Percentiles rank a stretch among this genome's conserved stretches.
Conservation (phyloP, 92 coral and sea anemone genomes). For the Galaxea fascicularis region DNA sequence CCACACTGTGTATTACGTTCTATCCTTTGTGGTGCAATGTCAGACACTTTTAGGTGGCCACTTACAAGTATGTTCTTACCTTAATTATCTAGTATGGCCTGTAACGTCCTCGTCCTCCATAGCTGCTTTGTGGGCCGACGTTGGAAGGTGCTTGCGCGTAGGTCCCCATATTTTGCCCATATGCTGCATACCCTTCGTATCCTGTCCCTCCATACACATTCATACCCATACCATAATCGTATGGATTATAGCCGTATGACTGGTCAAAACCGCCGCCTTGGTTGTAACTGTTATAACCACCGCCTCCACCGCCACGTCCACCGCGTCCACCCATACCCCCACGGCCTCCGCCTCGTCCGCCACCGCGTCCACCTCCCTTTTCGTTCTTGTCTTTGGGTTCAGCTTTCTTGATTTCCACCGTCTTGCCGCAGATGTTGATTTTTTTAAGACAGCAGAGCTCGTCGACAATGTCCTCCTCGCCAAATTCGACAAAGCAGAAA, state of each 20-base stretch:
- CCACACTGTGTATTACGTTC: no score
- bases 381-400: conserved; percentile 63
- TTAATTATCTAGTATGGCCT: conserved; percentile 43
- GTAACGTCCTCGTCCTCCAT: conserved; percentile 49
- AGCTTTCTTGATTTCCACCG: conserved; percentile 85
- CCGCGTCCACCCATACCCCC: conserved; percentile 51
- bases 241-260: conserved; percentile 4
- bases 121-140: conserved; percentile 60
- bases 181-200: conserved; percentile 6
- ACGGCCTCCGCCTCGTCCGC: conserved; percentile 49
- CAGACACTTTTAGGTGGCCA: not conserved
- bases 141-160: conserved; percentile 59
- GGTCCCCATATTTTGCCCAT: conserved; percentile 58
- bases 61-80: not conserved
- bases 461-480: conserved; percentile 80
- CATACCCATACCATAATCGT: conserved; percentile 7
- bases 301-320: conserved; percentile 46
- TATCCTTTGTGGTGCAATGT: no score
- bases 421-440: conserved; percentile 71
- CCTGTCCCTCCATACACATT: not conserved
- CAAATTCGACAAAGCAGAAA: conserved; percentile 83
- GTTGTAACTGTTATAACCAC: conserved; percentile 21
- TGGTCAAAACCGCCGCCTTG: conserved; percentile 18
- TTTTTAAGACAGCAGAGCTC: conserved; percentile 81
- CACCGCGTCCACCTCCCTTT: conserved; percentile 59